Evolutionary conservation across 2,113 vertebrate species (phyloP), one percentile per base, ranked within the genome.

Genomic region (Indicator maculatus): DNA sequence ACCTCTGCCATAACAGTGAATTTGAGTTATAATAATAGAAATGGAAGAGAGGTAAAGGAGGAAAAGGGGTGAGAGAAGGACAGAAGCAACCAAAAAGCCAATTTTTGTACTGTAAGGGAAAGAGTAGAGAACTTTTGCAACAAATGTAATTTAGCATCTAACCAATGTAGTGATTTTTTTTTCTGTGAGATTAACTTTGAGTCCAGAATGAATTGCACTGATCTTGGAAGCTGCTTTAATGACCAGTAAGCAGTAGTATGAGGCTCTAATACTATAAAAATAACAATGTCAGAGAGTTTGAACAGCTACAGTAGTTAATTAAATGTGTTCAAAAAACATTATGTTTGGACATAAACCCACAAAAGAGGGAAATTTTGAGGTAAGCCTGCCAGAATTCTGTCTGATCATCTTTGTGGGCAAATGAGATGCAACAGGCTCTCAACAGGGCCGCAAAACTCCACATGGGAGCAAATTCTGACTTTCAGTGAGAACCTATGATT

Each of bases 131-230:
- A 82, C 36, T 5, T 75, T 91, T 96, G 83, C 74, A 89, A 94
- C 96, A 87, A 94, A 93, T 73, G 73, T 94, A 96, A 97, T 96
- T 97, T 96, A 96, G 91, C 96, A 92, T 75, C 75, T 96, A 96
- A 96, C 96, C 95, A 96, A 93, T 97, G 96, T 97, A 92, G 83
- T 96, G 95, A 96, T 89, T 96, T 82, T 95, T 97, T 97, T 97
- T 97, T 96, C 89, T 38, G 1, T 96, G 63, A 97, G 89, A 96
- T 92, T 97, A 96, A 86, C 63, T 96, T 88, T 86, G 77, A 96
- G 55, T 67, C 30, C 63, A 72, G 86, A 94, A 97, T 89, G 76
- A 92, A 97, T 95, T 94, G 47, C 73, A 71, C 17, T 92, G 93
- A 94, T 96, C 70, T 66, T 87, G 45, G 91, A 90, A 86, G 59